Evolutionary conservation across 2,888 invertebrate species (phyloP).

Genomic region (Heteropelma amictum): DNA sequence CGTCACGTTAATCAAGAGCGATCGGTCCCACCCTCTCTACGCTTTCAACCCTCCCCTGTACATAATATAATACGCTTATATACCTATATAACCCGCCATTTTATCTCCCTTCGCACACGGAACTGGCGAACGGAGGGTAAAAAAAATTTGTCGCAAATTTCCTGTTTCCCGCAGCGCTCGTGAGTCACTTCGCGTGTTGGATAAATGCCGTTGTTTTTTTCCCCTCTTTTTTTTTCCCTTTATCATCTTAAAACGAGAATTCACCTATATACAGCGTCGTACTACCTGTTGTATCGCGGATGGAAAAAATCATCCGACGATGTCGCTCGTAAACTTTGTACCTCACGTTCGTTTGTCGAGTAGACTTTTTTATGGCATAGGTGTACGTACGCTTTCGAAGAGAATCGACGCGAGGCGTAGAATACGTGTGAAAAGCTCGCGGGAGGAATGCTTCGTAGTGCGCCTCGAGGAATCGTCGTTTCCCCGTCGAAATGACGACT

Average conservation of each 20-base stretch:
- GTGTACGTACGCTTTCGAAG: too few relatives aligned
- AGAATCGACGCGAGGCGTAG: too few relatives aligned
- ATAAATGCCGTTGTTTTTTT: background rate
- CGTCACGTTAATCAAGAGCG: slow-evolving; percentile 52
- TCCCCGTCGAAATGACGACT: too few relatives aligned
- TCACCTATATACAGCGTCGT: background rate
- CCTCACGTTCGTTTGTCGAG: too few relatives aligned
- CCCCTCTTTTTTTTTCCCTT: background rate
- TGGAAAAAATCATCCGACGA: too few relatives aligned
- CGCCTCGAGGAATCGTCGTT: too few relatives aligned
- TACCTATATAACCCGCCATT: background rate
- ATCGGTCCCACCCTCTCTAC: slow-evolving; percentile 34
- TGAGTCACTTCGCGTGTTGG: background rate
- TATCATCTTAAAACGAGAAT: background rate
- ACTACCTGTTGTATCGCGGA: too few relatives aligned
- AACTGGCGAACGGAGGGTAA: background rate
- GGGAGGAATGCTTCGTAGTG: too few relatives aligned
- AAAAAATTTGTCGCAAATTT: slow-evolving; percentile 25
- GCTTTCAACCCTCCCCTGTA: background rate
- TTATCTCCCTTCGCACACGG: background rate
- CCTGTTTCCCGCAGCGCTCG: background rate
- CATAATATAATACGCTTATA: too few relatives aligned
- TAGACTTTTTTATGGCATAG: too few relatives aligned
- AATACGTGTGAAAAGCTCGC: too few relatives aligned
- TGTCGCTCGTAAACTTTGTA: too few relatives aligned